phyloP scores from a whole-genome alignment of 2,888 invertebrate genomes.

The Brachypalpus laphriformis region DNA sequence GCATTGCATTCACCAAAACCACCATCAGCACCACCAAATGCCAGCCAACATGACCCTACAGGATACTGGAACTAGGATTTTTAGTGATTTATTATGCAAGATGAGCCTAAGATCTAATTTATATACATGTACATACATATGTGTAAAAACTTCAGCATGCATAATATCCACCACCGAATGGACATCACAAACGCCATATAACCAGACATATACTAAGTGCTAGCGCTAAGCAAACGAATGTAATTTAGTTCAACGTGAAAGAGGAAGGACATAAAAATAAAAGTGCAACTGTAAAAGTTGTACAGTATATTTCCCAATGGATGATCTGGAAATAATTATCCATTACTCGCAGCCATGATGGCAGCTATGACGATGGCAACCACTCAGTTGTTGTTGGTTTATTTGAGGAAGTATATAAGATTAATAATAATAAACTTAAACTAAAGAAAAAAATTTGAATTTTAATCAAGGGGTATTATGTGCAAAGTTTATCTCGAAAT shows the following conservation, averaged over 20 bases:
- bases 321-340: constrained; percentile 10
- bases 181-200: not conserved
- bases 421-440: not conserved
- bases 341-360: not conserved
- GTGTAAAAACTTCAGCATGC: constrained; percentile 40
- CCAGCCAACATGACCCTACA: not conserved
- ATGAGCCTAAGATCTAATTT: constrained; percentile 60
- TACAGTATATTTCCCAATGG: not conserved
- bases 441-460: not conserved
- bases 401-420: not conserved
- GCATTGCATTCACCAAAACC: constrained; percentile 48
- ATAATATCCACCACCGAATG: constrained; percentile 21
- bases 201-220: not conserved
- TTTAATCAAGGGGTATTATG: not conserved
- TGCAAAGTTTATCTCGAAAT: not conserved
- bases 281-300: not conserved
- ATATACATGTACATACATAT: not conserved
- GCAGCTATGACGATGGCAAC: no score
- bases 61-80: constrained; percentile 38
- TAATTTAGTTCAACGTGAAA: constrained; percentile 7
- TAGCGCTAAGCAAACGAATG: not conserved
- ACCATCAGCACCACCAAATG: not conserved
- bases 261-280: not conserved
- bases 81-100: constrained; percentile 59
- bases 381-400: not conserved